Base-by-base conservation (phyloP, 1,140 invertebrate species). In the Cotesia chilonis region DNA sequence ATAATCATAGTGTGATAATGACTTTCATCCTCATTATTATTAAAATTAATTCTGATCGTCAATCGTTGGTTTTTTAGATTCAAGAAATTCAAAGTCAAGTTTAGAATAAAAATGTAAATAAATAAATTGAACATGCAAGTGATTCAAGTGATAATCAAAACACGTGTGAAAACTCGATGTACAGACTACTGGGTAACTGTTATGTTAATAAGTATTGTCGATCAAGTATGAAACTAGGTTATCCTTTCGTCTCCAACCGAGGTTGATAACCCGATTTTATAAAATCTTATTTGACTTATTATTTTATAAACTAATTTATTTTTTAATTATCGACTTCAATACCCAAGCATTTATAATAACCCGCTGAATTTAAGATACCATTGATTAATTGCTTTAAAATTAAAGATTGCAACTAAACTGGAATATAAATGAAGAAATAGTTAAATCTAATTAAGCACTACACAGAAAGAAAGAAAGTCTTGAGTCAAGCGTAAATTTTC, bases 171-270 rank as follows among this genome's bases (percentile, higher is more conserved):
- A 63, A 63, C 9, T 28, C 5, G 35, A 41, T 12, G 37, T 63
- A 66, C 73, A 10, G 52, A 66, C 14, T 35, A 66, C 14, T 35
- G n/a, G 71, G 64, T 79, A 81, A 82, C 80, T 78, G 80, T 81
- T 81, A 81, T 79, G 77, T 79, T 75, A 82, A 81, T 81, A 73
- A 66, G 74, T 65, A 75, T 80, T 78, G 74, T 77, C 74, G 74
- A 76, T 65, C 28, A 68, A 70, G 60, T 38, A 35, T 67, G 68
- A 41, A 81, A 78, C 73, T 77, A 71, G 77, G 78, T 81, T 77
- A 80, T 63, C 70, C 59, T 74, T 74, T 78, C 73, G n/a, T 60
- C 75, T 77, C 75, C 59, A 73, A 57, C 52, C 67, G 74, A 76
- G 79, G 75, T 54, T 73, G 68, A 75, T 68, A 76, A 80, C 79